Evolutionary conservation across 2,797 vertebrate genomes (phyloP).

Genomic region (Silurus lanzhouensis): DNA sequence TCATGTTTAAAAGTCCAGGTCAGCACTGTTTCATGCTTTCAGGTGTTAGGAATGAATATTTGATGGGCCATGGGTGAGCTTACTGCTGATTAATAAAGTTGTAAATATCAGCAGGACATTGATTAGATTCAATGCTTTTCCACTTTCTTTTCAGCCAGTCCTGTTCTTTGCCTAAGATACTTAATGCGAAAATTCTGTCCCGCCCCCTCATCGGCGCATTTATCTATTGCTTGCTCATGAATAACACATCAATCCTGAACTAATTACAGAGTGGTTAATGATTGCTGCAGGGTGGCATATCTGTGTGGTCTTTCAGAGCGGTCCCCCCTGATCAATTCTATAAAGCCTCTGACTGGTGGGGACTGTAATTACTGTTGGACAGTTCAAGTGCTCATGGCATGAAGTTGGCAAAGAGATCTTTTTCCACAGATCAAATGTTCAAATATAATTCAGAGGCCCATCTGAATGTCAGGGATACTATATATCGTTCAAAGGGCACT

Average conservation of each 20-base stretch:
- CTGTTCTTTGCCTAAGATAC: neutral
- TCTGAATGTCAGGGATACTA: conserved; percentile 5
- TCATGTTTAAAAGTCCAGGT: neutral
- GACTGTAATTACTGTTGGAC: conserved; percentile 24
- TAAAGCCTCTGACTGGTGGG: neutral
- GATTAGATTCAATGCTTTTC: neutral
- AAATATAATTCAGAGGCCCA: neutral
- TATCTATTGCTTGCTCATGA: conserved; percentile 42
- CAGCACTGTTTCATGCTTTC: neutral
- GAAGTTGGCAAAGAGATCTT: conserved; percentile 2
- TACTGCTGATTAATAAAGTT: conserved; percentile 21
- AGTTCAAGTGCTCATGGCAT: neutral
- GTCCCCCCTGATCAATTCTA: neutral
- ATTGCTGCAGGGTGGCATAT: conserved; percentile 35
- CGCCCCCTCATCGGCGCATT: conserved; percentile 7
- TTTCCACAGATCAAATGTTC: conserved; percentile 7
- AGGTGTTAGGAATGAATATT: conserved; percentile 6
- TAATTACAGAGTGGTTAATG: conserved; percentile 45
- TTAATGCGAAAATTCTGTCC: conserved; percentile 10
- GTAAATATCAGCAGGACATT: conserved; percentile 20
- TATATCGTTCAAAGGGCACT: neutral
- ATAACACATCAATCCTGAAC: conserved; percentile 49
- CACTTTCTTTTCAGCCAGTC: neutral
- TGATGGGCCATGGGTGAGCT: neutral
- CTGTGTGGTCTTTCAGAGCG: conserved; percentile 2